These are phyloP conservation scores for Drosophila ironensis DNA, from an alignment of 1,140 invertebrate genomes.

Conservation along the genomic window DNA sequence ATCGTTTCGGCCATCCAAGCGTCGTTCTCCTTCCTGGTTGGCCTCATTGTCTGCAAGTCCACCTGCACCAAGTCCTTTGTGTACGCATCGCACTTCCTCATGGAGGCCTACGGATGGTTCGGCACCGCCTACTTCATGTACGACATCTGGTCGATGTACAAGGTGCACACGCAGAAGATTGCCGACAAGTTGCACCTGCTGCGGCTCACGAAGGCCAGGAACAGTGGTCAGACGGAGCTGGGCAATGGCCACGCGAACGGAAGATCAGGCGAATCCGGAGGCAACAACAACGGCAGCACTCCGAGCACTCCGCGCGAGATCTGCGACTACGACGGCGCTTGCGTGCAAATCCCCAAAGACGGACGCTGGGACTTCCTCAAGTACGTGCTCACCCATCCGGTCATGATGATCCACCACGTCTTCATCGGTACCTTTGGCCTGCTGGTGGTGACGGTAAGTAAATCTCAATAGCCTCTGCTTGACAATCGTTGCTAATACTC, in stretches of 20 bases:
- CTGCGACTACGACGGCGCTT: conserved; percentile 67
- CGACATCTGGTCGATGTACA: conserved; percentile 89
- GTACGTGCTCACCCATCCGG: conserved; percentile 85
- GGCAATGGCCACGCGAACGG: conserved; percentile 39
- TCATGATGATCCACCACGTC: conserved; percentile 88
- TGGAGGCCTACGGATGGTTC: conserved; percentile 89
- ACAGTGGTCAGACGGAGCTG: conserved; percentile 3
- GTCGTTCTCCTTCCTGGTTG: conserved; percentile 85
- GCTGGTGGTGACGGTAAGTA: conserved; percentile 86
- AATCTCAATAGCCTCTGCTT: not conserved
- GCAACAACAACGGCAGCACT: conserved; percentile 59
- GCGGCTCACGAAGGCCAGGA: conserved; percentile 51
- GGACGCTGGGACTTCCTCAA: conserved; percentile 83
- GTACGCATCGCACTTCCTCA: conserved; percentile 86
- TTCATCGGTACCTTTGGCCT: conserved; percentile 88
- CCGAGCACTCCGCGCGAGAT: conserved; percentile 64
- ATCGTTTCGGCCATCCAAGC: conserved; percentile 87
- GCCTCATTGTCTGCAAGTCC: conserved; percentile 85
- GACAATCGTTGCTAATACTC: too few relatives aligned
- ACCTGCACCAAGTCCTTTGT: conserved; percentile 86
- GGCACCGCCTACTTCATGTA: conserved; percentile 90
- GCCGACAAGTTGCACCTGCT: conserved; percentile 77
- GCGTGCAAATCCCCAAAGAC: conserved; percentile 59
- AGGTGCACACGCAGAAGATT: conserved; percentile 83
- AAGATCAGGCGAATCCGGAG: not conserved